Conservation (phyloP, 2,797 vertebrate genomes). For the Meriones psammophilus region DNA sequence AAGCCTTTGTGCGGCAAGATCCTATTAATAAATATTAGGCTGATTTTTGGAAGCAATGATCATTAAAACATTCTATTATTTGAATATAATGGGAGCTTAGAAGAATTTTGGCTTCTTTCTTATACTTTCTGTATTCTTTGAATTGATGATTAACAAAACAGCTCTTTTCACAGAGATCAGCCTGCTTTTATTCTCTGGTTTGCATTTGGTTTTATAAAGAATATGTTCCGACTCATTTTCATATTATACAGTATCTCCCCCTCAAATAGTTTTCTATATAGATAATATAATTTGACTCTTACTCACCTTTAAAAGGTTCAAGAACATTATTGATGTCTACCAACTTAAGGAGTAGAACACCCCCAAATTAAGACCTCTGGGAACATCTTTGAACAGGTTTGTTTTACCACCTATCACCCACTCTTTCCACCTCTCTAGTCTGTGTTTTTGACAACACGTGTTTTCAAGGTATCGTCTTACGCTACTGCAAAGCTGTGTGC, state of each 20-base stretch:
- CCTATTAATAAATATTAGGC: neutral
- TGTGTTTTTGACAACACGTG: neutral
- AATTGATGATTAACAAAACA: neutral
- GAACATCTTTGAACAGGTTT: neutral
- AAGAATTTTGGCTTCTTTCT: neutral
- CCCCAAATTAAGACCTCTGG: neutral
- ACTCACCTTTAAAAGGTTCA: slow-evolving; percentile 26
- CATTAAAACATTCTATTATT: neutral
- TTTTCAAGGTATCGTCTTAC: neutral
- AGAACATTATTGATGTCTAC: neutral
- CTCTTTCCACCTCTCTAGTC: neutral
- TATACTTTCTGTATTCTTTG: neutral
- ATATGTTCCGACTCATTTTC: slow-evolving; percentile 15
- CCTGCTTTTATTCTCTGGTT: neutral
- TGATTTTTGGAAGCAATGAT: neutral
- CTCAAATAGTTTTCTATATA: slow-evolving; percentile 1
- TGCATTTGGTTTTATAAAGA: slow-evolving; percentile 20
- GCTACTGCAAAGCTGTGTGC: neutral
- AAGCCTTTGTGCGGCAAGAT: neutral
- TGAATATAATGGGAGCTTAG: neutral
- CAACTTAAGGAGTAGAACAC: neutral
- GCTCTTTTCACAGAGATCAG: neutral
- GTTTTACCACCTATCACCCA: neutral
- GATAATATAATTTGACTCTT: neutral
- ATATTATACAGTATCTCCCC: neutral